These are phyloP conservation scores for Drosophila parvula DNA, from an alignment of 1,140 invertebrate genomes.

Conservation along the genomic window DNA sequence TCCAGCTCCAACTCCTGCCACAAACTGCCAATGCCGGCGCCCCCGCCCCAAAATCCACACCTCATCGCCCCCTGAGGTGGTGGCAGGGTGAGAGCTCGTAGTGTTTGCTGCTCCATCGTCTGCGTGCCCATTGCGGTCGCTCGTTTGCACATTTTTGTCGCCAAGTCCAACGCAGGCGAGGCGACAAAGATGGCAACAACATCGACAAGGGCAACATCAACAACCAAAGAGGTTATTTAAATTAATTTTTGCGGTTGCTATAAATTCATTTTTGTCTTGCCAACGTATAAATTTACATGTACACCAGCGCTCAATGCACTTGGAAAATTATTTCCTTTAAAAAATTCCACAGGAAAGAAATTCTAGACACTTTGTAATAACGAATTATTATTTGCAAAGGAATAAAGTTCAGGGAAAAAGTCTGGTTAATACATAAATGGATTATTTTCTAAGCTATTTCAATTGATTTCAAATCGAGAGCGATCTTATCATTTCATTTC, in stretches of 20 bases:
- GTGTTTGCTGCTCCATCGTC: neutral
- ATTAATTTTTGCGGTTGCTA: slow-evolving; percentile 74
- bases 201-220: slow-evolving; percentile 20
- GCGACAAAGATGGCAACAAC: slow-evolving; percentile 16
- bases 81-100: neutral
- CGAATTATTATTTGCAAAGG: neutral
- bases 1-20: neutral
- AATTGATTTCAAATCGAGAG: neutral
- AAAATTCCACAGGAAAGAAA: too few species aligned
- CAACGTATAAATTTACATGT: slow-evolving; percentile 25
- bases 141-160: slow-evolving; percentile 22
- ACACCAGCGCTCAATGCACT: slow-evolving; percentile 9
- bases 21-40: neutral
- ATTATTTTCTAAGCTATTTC: too few species aligned
- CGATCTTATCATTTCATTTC: neutral
- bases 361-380: too few species aligned
- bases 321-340: neutral
- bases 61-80: neutral
- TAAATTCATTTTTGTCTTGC: slow-evolving; percentile 46
- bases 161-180: slow-evolving; percentile 28
- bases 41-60: slow-evolving; percentile 4
- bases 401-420: too few species aligned
- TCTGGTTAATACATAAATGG: too few species aligned
- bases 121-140: slow-evolving; percentile 17
- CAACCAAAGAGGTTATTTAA: slow-evolving; percentile 67